Percentiles rank a stretch among this genome's conserved stretches.
These are phyloP conservation scores for Sparus aurata DNA, from an alignment of 2,797 vertebrate genomes.

Conservation along the genomic window DNA sequence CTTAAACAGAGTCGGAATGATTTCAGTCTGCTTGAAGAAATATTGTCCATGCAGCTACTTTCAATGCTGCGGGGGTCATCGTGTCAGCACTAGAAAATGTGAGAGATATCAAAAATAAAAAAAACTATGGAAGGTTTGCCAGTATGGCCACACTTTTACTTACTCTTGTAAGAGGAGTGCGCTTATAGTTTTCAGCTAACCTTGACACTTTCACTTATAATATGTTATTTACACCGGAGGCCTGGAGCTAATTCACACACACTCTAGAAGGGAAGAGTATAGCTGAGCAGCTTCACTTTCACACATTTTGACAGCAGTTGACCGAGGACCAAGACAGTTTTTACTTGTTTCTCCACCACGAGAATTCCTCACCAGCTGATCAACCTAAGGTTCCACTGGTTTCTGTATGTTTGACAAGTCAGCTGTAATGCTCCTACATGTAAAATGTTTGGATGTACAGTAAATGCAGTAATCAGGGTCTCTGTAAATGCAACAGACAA, in stretches of 20 bases:
- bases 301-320: slow-evolving; percentile 24
- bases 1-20: too few species aligned
- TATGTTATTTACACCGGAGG: slow-evolving; percentile 8
- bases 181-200: background rate
- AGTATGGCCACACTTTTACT: background rate
- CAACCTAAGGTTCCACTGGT: background rate
- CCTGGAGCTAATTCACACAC: slow-evolving; percentile 14
- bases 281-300: slow-evolving; percentile 12
- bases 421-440: background rate
- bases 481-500: too few species aligned
- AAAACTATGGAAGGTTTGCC: background rate
- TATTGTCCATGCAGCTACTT: too few species aligned
- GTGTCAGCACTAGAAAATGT: background rate
- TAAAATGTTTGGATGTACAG: background rate
- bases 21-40: too few species aligned
- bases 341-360: background rate
- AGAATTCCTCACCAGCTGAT: background rate
- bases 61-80: background rate
- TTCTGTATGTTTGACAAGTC: background rate
- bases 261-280: background rate
- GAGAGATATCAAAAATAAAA: background rate
- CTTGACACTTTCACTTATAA: background rate
- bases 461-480: background rate
- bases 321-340: background rate
- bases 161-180: background rate